phyloP scores from a whole-genome alignment of 1,140 invertebrate species.

The Sogatella furcifera region DNA sequence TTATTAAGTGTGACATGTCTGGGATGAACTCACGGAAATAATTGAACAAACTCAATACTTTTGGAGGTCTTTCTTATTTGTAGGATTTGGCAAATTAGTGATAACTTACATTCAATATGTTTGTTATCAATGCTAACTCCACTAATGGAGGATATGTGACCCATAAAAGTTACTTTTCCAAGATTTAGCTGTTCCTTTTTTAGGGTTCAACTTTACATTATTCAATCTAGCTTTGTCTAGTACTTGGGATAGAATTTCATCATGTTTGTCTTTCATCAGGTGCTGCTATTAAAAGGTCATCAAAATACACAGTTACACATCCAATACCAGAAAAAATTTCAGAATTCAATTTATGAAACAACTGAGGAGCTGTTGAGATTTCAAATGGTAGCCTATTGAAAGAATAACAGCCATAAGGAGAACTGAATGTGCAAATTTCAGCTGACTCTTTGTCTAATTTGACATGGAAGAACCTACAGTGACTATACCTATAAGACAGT shows the following conservation, averaged over 20 bases:
- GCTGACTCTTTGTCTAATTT: too few relatives aligned
- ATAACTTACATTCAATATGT: conserved; percentile 26
- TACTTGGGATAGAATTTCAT: conserved; percentile 26
- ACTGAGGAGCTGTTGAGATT: conserved; percentile 18
- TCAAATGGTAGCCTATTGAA: conserved; percentile 28
- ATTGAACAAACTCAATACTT: conserved; percentile 21
- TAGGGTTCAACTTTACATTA: conserved; percentile 21
- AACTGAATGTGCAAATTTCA: conserved; percentile 18
- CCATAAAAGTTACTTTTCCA: conserved; percentile 22
- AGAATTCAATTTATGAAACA: conserved; percentile 18
- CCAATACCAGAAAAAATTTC: conserved; percentile 24
- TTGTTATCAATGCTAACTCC: conserved; percentile 5
- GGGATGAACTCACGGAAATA: conserved; percentile 21
- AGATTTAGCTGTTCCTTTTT: conserved; percentile 23
- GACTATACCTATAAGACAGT: too few relatives aligned
- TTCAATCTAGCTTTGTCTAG: conserved; percentile 15
- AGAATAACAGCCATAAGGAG: conserved; percentile 26
- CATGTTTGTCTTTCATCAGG: conserved; percentile 23
- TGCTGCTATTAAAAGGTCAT: conserved; percentile 26
- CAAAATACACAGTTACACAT: conserved; percentile 25
- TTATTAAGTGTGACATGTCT: conserved; percentile 18
- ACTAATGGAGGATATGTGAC: conserved; percentile 19
- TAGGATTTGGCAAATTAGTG: conserved; percentile 21
- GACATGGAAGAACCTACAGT: too few relatives aligned
- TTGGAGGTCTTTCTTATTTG: conserved; percentile 25